Evolutionary conservation across 2,888 invertebrate species (phyloP), one percentile per base, ranked within the genome.

Genomic region (Drosophila kanekoi): DNA sequence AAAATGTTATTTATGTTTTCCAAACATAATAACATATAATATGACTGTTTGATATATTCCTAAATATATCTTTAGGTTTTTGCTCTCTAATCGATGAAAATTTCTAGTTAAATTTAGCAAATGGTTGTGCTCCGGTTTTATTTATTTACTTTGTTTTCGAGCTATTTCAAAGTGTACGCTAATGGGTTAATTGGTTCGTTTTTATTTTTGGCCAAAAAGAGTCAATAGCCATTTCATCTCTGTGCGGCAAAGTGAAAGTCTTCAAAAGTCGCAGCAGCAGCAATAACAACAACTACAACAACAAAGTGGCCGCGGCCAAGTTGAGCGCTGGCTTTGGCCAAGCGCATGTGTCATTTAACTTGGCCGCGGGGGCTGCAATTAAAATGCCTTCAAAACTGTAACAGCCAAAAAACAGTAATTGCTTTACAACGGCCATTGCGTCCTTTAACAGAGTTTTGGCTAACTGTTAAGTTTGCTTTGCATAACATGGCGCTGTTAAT

Each of bases 151-250:
- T 32, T 20, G 18, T 52, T 43, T 23, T 13, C 62, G 63, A 63
- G 37, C 41, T 62, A 60, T 76, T 76, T 67, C 60, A 60, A 54
- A 77, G 60, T 52, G 63, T 64, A 81, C 77, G 80, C 74, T 82
- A 85, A 85, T 81, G 80, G 86, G 72, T 77, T 85, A 86, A 85
- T 85, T 83, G 81, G 72, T 82, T 75, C 49, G 59, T 32, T 80
- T 82, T 79, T 72, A 82, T 82, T 82, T 85, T 83, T 73, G 78
- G 71, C 76, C 71, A 80, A 69, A 80, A 69, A 72, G 68, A 84
- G 81, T 87, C 83, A 79, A 87, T 81, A 81, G 75, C 75, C 77
- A 83, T 81, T 83, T 87, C 81, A 85, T 82, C 83, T 81, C 57
- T 64, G 63, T 53, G 70, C 69, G 65, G 69, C 72, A 72, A 85